Evolutionary conservation across 2,888 invertebrate species (phyloP), one percentile per base, ranked within the genome.

Genomic region (Oxycera nigricornis): DNA sequence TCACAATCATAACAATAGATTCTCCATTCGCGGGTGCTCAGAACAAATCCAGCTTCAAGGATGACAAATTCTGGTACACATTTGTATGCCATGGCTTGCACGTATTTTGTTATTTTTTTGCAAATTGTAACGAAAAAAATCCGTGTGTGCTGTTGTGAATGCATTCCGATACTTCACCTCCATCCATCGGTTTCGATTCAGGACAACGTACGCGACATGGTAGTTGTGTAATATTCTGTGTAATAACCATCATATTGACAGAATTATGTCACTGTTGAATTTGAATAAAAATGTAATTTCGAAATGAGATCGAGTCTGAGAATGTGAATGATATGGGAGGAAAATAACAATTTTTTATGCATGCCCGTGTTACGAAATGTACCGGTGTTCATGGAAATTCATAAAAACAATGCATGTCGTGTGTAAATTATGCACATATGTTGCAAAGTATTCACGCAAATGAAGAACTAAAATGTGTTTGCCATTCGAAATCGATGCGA

Each of bases 251-350:
- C 20, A 41, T 24, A 65, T 41, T 65, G 65, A 41, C 2, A 14
- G 41, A 24, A 65, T 65, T 65, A 65, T 65, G 65, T 41, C 41
- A 65, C 24, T 26, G 41, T 11, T 14, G 30, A 65, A 65, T 65
- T 65, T 65, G 41, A 65, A 65, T 65, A 65, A 65, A 65, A 65
- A 30, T 46, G 61, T 61, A 31, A 59, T 61, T 14, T 31, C 17
- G n/a, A 61, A 61, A 61, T 61, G 61, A 61, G 31, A 31, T 17
- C 31, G 30, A 17, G 61, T 31, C 30, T 61, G 61, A 61, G 31
- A 31, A 31, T 61, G 30, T 28, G 61, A 61, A 61, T 61, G 61
- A 61, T 31, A 28, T 61, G 61, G 24, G 20, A 61, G 31, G 31
- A 17, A 61, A n/a, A 30, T n/a, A 28, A n/a, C 31, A 61, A 61